Evolutionary conservation across 2,797 vertebrate species (phyloP), one percentile per base, ranked within the genome.

Genomic region (Phrynocephalus guinanensis): DNA sequence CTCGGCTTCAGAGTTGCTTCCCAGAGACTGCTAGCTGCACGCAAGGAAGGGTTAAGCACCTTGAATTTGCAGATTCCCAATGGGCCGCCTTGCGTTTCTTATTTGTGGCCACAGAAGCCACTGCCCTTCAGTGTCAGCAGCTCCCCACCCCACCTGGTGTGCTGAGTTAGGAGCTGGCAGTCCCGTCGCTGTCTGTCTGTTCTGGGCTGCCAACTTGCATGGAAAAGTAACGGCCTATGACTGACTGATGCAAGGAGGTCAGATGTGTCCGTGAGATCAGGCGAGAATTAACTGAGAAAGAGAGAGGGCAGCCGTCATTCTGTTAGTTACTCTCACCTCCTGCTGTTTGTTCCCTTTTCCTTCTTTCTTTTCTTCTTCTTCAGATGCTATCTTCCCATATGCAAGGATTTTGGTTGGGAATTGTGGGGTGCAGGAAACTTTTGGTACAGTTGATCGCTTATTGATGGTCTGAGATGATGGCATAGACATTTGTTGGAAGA

Each of bases 211-310:
- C 82, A 75, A 18, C 66, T 38, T 3, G 22, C 33, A 63, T 73
- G 83, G 82, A 73, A 68, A 76, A 56, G 38, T 7, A 82, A 72
- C 38, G 67, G 83, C 56, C 18, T 33, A 60, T 83, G 76, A 75
- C 75, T 86, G 82, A 67, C 68, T 63, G 83, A 82, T 73, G 80
- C 24, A 56, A 56, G 52, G 86, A 77, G 48, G 28, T 92, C 82
- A 73, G 24, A 48, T n/a, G 30, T 2, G 0, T 9, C 67, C 1
- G 3, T 1, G 30, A 60, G 82, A 72, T 50, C 60, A 73, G n/a
- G 52, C 38, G 9, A 71, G 73, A 15, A 2, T 77, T 24, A 85
- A 52, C 33, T 44, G 22, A 11, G 0, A 0, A 16, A 80, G 81
- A 84, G 1, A 56, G 52, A 56, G 52, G 52, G 52, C 52, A 78